phyloP scores from a whole-genome alignment of 2,797 vertebrate species.

The Poeciliopsis turneri region DNA sequence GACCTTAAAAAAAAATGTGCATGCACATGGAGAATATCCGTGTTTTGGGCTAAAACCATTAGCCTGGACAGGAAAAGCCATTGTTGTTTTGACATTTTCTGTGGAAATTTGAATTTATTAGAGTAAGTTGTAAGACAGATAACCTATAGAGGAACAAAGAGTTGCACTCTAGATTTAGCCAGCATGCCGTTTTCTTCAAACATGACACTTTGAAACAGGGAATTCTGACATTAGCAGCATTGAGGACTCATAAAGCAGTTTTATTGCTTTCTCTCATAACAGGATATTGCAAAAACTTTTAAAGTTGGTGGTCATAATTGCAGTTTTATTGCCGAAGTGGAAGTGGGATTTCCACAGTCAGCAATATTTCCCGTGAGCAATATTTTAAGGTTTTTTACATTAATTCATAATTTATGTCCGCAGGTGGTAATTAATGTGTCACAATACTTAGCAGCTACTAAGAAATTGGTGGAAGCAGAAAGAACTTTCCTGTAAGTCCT shows the following conservation, averaged over 20 bases:
- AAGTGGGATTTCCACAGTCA: background rate
- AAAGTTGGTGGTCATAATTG: background rate
- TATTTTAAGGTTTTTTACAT: background rate
- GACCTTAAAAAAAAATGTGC: slow-evolving; percentile 67
- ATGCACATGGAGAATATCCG: slow-evolving; percentile 39
- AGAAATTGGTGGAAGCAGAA: background rate
- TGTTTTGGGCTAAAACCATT: slow-evolving; percentile 24
- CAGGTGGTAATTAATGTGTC: background rate
- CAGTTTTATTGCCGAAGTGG: background rate
- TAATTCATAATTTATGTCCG: background rate
- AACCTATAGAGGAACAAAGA: slow-evolving; percentile 52
- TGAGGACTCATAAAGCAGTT: background rate
- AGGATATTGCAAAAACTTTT: slow-evolving; percentile 8
- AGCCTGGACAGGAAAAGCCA: slow-evolving; percentile 69
- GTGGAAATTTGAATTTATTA: slow-evolving; percentile 67
- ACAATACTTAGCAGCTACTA: background rate
- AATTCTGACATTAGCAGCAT: slow-evolving; percentile 24
- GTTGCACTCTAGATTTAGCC: slow-evolving; percentile 59
- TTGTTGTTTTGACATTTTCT: slow-evolving; percentile 79
- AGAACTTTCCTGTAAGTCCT: background rate
- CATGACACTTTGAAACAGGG: slow-evolving; percentile 27
- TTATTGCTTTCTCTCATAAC: slow-evolving; percentile 1
- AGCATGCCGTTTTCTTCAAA: slow-evolving; percentile 29
- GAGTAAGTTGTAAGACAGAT: slow-evolving; percentile 56
- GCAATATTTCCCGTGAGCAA: background rate